Conservation (phyloP, 2,888 invertebrate genomes). For the Acanthosepion esculentum region DNA sequence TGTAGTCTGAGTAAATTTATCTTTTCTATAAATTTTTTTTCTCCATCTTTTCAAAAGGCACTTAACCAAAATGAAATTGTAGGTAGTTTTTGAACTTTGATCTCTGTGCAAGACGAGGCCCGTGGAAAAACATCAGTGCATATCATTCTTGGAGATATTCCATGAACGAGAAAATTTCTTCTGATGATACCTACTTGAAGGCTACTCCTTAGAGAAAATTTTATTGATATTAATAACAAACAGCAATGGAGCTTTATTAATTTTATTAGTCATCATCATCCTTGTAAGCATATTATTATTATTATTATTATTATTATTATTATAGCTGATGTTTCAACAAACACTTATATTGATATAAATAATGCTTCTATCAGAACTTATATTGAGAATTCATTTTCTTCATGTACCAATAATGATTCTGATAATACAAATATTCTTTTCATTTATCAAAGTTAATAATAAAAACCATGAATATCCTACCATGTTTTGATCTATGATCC, state of each 20-base stretch:
- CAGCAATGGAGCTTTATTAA: not conserved
- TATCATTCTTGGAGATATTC: not conserved
- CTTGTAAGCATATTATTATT: not conserved
- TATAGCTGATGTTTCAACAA: too few relatives aligned
- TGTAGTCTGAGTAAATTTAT: not conserved
- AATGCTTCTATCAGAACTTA: too few relatives aligned
- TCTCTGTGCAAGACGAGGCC: not conserved
- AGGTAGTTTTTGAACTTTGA: conserved; percentile 3
- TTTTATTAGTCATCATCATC: not conserved
- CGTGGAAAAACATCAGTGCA: conserved; percentile 4
- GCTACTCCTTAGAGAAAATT: not conserved
- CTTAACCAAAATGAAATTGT: not conserved
- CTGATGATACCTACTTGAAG: conserved; percentile 11
- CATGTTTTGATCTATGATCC: too few relatives aligned
- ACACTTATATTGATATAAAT: too few relatives aligned
- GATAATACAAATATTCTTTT: too few relatives aligned
- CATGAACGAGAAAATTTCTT: not conserved
- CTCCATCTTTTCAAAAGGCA: not conserved
- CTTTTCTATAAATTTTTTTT: not conserved
- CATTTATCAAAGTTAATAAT: too few relatives aligned
- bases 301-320: too few relatives aligned
- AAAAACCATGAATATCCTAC: too few relatives aligned
- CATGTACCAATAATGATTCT: too few relatives aligned
- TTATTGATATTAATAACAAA: conserved; percentile 33
- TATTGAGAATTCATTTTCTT: too few relatives aligned